phyloP scores from a whole-genome alignment of 2,113 vertebrate genomes.

The Prionailurus viverrinus region DNA sequence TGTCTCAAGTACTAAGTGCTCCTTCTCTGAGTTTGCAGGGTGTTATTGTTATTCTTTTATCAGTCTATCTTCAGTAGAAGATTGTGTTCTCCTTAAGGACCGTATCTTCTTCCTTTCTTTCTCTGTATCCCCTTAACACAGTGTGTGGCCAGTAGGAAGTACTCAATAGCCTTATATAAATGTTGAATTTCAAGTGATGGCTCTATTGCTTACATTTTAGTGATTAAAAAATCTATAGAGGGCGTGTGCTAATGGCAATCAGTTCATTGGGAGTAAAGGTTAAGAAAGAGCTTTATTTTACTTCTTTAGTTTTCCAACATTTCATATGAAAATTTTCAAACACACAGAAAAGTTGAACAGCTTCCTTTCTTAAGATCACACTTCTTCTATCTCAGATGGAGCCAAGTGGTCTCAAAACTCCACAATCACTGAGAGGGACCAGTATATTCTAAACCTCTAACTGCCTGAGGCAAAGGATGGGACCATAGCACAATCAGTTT shows the following conservation, averaged over 20 bases:
- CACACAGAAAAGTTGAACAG: neutral
- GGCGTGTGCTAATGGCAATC: neutral
- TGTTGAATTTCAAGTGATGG: conserved; percentile 3
- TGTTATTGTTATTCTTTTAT: neutral
- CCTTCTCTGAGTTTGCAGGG: neutral
- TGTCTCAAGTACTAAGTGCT: neutral
- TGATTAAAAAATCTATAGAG: neutral
- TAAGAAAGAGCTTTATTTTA: neutral
- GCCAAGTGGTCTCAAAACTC: neutral
- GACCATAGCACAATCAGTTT: neutral
- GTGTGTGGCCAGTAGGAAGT: neutral
- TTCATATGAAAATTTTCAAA: conserved; percentile 40
- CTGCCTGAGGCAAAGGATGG: neutral
- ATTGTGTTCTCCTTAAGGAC: neutral
- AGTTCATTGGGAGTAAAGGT: neutral
- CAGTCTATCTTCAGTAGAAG: neutral
- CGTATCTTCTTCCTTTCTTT: neutral
- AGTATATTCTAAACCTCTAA: neutral
- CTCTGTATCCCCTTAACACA: neutral
- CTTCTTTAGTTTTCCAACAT: conserved; percentile 9
- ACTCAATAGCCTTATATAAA: neutral
- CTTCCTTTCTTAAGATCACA: conserved; percentile 23
- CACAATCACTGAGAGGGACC: neutral
- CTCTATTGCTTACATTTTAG: neutral
- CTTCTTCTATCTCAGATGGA: neutral